phyloP scores from a whole-genome alignment of 2,113 vertebrate species.

The Prunella himalayana region DNA sequence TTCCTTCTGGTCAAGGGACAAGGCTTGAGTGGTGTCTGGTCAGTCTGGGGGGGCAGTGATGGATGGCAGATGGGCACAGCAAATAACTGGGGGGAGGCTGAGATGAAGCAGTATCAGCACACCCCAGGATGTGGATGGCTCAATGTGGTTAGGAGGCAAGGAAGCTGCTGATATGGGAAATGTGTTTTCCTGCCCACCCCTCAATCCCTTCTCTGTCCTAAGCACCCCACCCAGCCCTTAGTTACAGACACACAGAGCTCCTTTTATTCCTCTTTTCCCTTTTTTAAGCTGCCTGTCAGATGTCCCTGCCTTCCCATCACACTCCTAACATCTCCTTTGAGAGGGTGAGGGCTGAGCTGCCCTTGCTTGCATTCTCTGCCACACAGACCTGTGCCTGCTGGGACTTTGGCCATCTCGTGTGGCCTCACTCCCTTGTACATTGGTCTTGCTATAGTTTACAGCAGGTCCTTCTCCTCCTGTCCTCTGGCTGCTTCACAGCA shows the following conservation, averaged over 20 bases:
- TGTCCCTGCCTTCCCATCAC: not conserved
- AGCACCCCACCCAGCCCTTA: not conserved
- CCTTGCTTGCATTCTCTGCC: accelerated
- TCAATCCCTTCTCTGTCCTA: not conserved
- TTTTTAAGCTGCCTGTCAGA: not conserved
- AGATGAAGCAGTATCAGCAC: not conserved
- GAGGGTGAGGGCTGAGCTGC: not conserved
- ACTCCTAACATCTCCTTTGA: not conserved
- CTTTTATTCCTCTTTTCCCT: not conserved
- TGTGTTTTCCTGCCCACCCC: not conserved
- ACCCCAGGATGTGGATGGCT: accelerated
- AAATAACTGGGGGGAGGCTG: not conserved
- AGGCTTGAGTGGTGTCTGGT: accelerated
- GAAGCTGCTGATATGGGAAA: not conserved
- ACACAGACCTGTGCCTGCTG: accelerated
- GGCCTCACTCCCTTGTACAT: accelerated
- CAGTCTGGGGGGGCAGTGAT: not conserved
- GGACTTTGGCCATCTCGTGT: accelerated
- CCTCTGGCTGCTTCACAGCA: not conserved
- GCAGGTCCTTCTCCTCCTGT: not conserved
- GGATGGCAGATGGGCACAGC: accelerated
- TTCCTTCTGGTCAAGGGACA: not conserved
- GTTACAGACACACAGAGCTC: not conserved
- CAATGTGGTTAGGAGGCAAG: accelerated
- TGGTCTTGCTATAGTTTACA: not conserved